These are phyloP conservation scores for Puffinus mauretanicus DNA, from an alignment of 2,113 vertebrate genomes.

Conservation along the genomic window DNA sequence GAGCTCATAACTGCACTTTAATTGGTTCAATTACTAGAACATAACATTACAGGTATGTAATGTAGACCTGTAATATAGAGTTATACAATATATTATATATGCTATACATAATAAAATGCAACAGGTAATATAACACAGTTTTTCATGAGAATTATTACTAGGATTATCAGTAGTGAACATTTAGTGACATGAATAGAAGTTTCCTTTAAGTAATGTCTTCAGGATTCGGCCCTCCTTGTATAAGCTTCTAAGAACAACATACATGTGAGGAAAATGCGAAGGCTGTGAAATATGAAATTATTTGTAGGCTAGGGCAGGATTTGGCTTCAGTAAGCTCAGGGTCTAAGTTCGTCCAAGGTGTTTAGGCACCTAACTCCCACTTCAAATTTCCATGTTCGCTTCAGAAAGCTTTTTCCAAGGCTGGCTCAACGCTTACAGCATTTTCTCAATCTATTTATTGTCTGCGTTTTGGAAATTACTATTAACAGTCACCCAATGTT, in stretches of 20 bases:
- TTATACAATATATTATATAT: background rate
- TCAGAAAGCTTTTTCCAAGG: constrained; percentile 20
- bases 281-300: constrained; percentile 5
- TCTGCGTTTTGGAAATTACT: background rate
- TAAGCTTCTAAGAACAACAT: background rate
- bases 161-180: background rate
- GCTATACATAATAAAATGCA: background rate
- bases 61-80: background rate
- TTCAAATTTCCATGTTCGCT: constrained; percentile 17
- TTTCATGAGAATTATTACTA: constrained; percentile 2
- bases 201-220: constrained; percentile 35
- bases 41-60: background rate
- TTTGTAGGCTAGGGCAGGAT: constrained; percentile 3
- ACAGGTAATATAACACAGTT: background rate
- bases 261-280: constrained; percentile 8
- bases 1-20: constrained; percentile 41
- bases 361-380: background rate
- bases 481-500: background rate
- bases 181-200: background rate
- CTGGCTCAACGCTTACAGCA: background rate
- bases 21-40: constrained; percentile 36
- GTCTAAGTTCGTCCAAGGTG: constrained; percentile 7
- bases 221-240: background rate
- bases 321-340: background rate
- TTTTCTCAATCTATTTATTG: constrained; percentile 10